A percentile compares a stretch with the other conserved stretches of the same genome.
These are phyloP conservation scores for Eupeodes corollae DNA, from an alignment of 1,140 invertebrate genomes.

Conservation along the genomic window DNA sequence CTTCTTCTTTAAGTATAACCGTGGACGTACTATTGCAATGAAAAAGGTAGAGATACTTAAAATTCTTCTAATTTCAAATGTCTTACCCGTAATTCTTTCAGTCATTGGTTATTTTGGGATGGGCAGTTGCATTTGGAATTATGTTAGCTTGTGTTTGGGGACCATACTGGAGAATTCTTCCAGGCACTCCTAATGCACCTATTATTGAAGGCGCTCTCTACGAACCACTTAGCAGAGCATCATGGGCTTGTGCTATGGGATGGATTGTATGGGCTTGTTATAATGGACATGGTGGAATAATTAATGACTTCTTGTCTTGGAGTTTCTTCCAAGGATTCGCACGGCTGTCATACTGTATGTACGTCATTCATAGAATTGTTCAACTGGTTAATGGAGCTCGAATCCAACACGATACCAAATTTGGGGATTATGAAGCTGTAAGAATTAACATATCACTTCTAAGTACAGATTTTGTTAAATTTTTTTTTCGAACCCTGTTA, in stretches of 20 bases:
- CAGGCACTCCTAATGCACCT: slow-evolving; percentile 43
- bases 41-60: background rate
- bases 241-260: slow-evolving; percentile 53
- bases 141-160: slow-evolving; percentile 40
- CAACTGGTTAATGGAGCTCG: slow-evolving; percentile 22
- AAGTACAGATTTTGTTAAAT: background rate
- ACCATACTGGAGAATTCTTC: slow-evolving; percentile 45
- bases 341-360: slow-evolving; percentile 58
- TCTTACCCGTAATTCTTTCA: background rate
- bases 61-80: background rate
- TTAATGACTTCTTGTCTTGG: slow-evolving; percentile 52
- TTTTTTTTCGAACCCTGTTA: slow-evolving; percentile 2
- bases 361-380: slow-evolving; percentile 48
- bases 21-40: slow-evolving; percentile 26
- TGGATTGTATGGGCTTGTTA: slow-evolving; percentile 62
- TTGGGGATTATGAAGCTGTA: slow-evolving; percentile 5
- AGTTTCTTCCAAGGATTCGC: slow-evolving; percentile 51
- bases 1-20: slow-evolving; percentile 32
- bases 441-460: background rate
- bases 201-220: slow-evolving; percentile 54
- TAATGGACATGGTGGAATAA: slow-evolving; percentile 54
- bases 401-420: slow-evolving; percentile 9
- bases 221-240: slow-evolving; percentile 49
- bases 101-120: slow-evolving; percentile 21
- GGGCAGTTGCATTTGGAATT: slow-evolving; percentile 38